Evolutionary conservation across 2,888 invertebrate genomes (phyloP), one percentile per base, ranked within the genome.

Genomic region (Drosophila cognata): DNA sequence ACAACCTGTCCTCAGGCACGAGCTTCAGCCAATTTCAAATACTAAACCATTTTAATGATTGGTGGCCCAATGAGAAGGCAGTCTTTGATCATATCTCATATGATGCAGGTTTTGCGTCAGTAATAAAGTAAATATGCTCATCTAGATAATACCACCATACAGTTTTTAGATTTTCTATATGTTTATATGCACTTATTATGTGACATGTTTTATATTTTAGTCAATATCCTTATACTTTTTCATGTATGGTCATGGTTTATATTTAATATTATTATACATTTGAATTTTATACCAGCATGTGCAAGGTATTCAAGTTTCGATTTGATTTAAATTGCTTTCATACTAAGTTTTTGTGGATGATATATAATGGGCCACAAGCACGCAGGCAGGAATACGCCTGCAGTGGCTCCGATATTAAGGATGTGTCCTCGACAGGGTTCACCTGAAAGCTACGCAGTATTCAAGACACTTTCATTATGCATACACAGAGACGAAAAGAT

Each of bases 1-100:
- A 87, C 81, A 63, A 73, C 69, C 74, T 71, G 69, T 65, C 76
- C 73, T 69, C 68, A 72, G 85, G 82, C 88, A 88, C 73, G 79
- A 71, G 62, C 53, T 55, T 57, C 46, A 46, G 57, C 60, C 36
- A 57, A 70, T 63, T 70, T 62, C 10, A 62, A 59, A 66, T 55
- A 48, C 48, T 53, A 38, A 53, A 18, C 56, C 11, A 67, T 55
- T 71, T 43, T 59, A 55, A 70, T 59, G 48, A 41, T 13, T 31
- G 16, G 1, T 10, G 28, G 6, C 28, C 29, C 29, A 25, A 25
- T 4, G 16, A 8, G 21, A 21, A 18, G 50, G 18, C 18, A 31
- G 29, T 29, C 31, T 38, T 25, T 31, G 51, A 52, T 31, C 55
- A 53, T 36, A 35, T 29, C 38, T 11, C 31, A 33, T 46, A 29